Conservation (phyloP, 37 sponge, comb jelly and placozoan genomes). For the Beroe forskalii region DNA sequence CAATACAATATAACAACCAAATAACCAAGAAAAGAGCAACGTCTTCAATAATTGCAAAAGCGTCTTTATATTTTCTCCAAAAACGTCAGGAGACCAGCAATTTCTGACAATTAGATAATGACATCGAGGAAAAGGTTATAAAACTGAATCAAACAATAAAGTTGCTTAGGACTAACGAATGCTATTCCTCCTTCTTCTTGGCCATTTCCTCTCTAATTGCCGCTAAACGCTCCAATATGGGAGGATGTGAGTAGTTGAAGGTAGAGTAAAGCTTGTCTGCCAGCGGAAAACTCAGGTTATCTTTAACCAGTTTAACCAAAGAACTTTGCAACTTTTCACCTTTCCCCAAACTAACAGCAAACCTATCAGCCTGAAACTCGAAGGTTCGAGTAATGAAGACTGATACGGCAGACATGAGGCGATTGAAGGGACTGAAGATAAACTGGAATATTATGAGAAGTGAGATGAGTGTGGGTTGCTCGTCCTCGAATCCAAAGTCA, state of each 20-base stretch:
- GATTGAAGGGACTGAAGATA: conserved; percentile 69
- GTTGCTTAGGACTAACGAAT: no score
- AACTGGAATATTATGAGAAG: conserved; percentile 79
- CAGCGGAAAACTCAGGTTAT: conserved; percentile 87
- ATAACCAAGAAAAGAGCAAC: no score
- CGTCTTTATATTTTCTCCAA: no score
- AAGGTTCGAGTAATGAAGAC: conserved; percentile 76
- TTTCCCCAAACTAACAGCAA: conserved; percentile 74
- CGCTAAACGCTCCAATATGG: conserved; percentile 78
- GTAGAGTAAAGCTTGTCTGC: conserved; percentile 90
- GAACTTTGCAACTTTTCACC: conserved; percentile 70
- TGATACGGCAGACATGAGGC: conserved; percentile 74
- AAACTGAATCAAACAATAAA: no score
- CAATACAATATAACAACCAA: no score
- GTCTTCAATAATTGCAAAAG: no score
- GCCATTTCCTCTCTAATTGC: conserved; percentile 37
- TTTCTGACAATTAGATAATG: no score
- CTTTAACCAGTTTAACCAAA: conserved; percentile 76
- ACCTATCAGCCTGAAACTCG: conserved; percentile 94
- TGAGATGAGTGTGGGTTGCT: conserved; percentile 83
- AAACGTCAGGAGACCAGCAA: no score
- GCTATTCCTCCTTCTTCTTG: conserved; percentile 9
- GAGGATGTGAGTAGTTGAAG: conserved; percentile 90
- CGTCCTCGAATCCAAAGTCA: conserved; percentile 85
- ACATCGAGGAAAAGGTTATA: no score